Conservation (phyloP, 2,888 invertebrate species). For the Stegophylla sp. region DNA sequence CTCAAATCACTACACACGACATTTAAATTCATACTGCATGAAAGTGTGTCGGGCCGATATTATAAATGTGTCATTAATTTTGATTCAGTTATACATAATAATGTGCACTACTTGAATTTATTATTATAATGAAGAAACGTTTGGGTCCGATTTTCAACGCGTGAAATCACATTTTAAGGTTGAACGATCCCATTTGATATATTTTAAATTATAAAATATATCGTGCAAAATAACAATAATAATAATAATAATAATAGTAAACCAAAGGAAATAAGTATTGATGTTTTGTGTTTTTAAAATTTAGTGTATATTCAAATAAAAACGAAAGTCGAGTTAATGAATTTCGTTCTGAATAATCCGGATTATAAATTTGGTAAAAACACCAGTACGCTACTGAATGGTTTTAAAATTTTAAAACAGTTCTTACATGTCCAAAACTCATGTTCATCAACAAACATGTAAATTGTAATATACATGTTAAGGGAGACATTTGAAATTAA, state of each 20-base stretch:
- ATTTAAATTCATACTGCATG: not conserved
- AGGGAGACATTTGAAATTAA: too few species aligned
- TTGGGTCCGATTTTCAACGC: not conserved
- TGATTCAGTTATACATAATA: not conserved
- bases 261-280: not conserved
- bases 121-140: not conserved
- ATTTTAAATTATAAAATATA: not conserved
- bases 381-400: too few species aligned
- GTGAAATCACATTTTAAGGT: constrained; percentile 30
- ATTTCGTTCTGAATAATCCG: not conserved
- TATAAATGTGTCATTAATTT: not conserved
- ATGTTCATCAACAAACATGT: too few species aligned
- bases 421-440: too few species aligned
- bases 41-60: not conserved
- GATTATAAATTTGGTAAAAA: not conserved
- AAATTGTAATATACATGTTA: too few species aligned
- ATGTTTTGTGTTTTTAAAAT: not conserved
- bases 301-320: not conserved
- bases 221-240: not conserved
- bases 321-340: not conserved
- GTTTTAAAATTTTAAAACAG: too few species aligned
- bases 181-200: not conserved
- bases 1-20: not conserved
- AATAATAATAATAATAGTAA: not conserved
- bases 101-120: not conserved